Base-by-base conservation (phyloP, 2,888 invertebrate genomes). In the Theodoxus fluviatilis region DNA sequence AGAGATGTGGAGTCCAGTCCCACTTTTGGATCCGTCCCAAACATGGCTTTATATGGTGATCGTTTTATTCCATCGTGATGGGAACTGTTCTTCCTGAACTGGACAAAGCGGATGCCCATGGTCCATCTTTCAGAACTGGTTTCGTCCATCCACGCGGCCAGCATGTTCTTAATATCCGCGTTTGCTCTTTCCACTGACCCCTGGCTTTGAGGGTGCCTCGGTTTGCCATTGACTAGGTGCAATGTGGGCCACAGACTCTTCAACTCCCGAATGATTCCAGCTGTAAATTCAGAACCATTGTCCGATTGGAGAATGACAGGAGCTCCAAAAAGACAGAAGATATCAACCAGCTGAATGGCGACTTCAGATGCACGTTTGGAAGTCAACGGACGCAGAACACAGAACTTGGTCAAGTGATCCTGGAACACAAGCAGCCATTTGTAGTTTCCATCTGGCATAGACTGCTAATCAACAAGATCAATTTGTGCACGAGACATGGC, bases 111-210 rank as follows among this genome's bases (percentile, higher is more conserved):
- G n/a, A 74, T 33, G 2, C 70, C 72, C 28, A 68, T 52, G 18
- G 71, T 49, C 73, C 75, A 76, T 47, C 71, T 52, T 15, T 28
- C 61, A 18, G 71, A 73, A 2, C 71, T 43, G 65, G 71, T 74
- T 1, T 69, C 69, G 28, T 47, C 25, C 75, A 76, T 71, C 75
- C 76, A 76, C 4, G 75, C 72, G n/a, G 69, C 66, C 12, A 75
- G 55, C 67, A 75, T 76, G 67, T 73, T 70, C 40, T 73, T 73
- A 15, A 77, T 74, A 69, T 77, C 76, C 40, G 69, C 28, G 61
- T 75, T 74, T 2, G 71, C 73, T 28, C 71, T 18, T 63, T 75
- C 72, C 18, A 71, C 70, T 31, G 68, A 69, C n/a, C 71, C 72
- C 37, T 73, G 72, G 12, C 38, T 71, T 61, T 75, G 74, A 3